A percentile compares a stretch with the other conserved stretches of the same genome.
phyloP scores from a whole-genome alignment of 2,797 vertebrate genomes.

The Labeo calbasu region DNA sequence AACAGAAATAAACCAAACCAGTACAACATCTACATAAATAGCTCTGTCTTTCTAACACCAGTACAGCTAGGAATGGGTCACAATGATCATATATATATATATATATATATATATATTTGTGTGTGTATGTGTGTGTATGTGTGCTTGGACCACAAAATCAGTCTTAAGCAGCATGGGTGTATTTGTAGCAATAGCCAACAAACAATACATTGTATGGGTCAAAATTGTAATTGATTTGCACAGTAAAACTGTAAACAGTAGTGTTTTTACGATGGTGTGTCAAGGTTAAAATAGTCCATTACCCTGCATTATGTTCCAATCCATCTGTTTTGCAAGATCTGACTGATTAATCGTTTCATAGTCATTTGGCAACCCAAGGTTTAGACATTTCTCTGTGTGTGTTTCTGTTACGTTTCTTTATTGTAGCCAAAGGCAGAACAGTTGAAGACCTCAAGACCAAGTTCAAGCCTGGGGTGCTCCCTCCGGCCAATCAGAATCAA shows the following conservation, averaged over 20 bases:
- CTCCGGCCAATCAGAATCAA: constrained; percentile 37
- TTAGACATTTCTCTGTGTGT: not conserved
- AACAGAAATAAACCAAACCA: not conserved
- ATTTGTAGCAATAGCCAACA: too few relatives aligned
- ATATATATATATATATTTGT: too few relatives aligned
- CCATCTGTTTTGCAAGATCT: not conserved
- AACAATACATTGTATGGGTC: too few relatives aligned
- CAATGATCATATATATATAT: not conserved
- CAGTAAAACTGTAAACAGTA: not conserved
- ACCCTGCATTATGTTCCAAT: not conserved
- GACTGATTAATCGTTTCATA: not conserved
- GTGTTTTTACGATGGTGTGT: not conserved
- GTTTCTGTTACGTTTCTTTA: not conserved
- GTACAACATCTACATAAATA: not conserved
- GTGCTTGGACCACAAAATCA: too few relatives aligned
- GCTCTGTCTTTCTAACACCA: not conserved
- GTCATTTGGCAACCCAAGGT: not conserved
- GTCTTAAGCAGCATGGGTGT: too few relatives aligned
- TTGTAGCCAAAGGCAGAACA: constrained; percentile 3
- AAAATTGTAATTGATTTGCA: not conserved
- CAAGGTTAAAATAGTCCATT: not conserved
- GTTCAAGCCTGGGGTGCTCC: constrained; percentile 28
- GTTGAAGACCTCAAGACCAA: constrained; percentile 13
- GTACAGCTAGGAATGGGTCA: not conserved
- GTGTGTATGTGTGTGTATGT: too few relatives aligned